Conservation (phyloP, 2,888 invertebrate genomes). For the Bombyx huttoni region DNA sequence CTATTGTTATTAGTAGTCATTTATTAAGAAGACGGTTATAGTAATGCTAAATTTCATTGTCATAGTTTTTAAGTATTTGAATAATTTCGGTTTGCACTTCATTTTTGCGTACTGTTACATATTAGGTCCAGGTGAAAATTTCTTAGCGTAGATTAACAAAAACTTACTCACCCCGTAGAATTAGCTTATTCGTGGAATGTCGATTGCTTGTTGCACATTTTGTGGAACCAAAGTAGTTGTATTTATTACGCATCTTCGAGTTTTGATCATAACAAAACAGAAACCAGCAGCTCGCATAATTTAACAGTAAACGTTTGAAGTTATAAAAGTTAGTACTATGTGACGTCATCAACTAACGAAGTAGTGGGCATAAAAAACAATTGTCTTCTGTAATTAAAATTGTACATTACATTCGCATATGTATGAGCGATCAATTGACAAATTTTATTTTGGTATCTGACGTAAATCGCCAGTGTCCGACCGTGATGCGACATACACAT, state of each 20-base stretch:
- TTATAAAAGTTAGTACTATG: too few species aligned
- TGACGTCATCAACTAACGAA: too few species aligned
- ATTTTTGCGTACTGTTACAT: constrained; percentile 60
- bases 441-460: constrained; percentile 2
- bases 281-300: background rate
- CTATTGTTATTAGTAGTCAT: constrained; percentile 64
- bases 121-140: constrained; percentile 50
- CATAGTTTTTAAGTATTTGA: constrained; percentile 67
- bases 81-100: constrained; percentile 67
- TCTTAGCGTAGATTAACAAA: constrained; percentile 55
- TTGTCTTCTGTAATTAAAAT: too few species aligned
- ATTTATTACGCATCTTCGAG: background rate
- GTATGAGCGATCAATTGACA: background rate
- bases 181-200: constrained; percentile 47
- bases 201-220: constrained; percentile 34
- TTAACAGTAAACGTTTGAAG: background rate
- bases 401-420: background rate
- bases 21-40: constrained; percentile 55
- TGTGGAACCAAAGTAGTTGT: constrained; percentile 7
- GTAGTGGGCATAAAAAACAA: too few species aligned
- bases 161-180: constrained; percentile 59
- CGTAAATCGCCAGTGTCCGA: constrained; percentile 22
- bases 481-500: constrained; percentile 25
- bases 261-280: background rate
- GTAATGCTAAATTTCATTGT: constrained; percentile 66